These are phyloP conservation scores for Drosophila sturtevanti DNA, from an alignment of 1,140 invertebrate genomes.

Conservation along the genomic window DNA sequence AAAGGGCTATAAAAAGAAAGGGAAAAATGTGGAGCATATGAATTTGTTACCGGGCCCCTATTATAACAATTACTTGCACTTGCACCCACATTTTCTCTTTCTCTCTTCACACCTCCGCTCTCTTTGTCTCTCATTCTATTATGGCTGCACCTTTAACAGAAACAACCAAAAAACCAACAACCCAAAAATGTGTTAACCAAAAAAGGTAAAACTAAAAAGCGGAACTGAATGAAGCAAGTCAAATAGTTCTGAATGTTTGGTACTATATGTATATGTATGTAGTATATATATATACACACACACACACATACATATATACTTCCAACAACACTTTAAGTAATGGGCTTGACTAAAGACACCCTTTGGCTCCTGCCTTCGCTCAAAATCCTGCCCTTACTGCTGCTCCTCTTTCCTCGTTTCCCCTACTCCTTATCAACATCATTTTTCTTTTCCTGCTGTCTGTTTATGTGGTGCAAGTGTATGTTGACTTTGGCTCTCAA, in stretches of 20 bases:
- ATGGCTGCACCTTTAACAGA: slow-evolving; percentile 19
- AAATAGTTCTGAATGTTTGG: slow-evolving; percentile 64
- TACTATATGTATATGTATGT: slow-evolving; percentile 22
- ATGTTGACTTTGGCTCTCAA: slow-evolving; percentile 60
- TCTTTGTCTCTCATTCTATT: slow-evolving; percentile 1
- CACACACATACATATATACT: neutral
- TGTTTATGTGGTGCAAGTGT: slow-evolving; percentile 61
- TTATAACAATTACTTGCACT: slow-evolving; percentile 59
- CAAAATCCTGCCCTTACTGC: neutral
- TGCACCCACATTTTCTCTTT: slow-evolving; percentile 8
- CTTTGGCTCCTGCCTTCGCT: slow-evolving; percentile 11
- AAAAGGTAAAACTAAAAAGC: slow-evolving; percentile 27
- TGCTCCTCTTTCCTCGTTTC: neutral
- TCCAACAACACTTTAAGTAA: slow-evolving; percentile 68
- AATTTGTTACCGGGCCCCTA: slow-evolving; percentile 44
- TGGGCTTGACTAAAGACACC: slow-evolving; percentile 51
- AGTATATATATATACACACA: neutral
- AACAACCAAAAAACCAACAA: slow-evolving; percentile 8
- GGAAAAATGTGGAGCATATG: slow-evolving; percentile 34
- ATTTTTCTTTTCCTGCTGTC: slow-evolving; percentile 20
- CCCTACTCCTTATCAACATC: neutral
- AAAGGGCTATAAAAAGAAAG: neutral
- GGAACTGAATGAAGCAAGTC: slow-evolving; percentile 46
- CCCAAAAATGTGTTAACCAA: slow-evolving; percentile 36
- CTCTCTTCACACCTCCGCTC: neutral